A percentile compares a stretch with the other conserved stretches of the same genome.
phyloP scores from a whole-genome alignment of 2,797 vertebrate species.

The Bryconaethiops microstoma region DNA sequence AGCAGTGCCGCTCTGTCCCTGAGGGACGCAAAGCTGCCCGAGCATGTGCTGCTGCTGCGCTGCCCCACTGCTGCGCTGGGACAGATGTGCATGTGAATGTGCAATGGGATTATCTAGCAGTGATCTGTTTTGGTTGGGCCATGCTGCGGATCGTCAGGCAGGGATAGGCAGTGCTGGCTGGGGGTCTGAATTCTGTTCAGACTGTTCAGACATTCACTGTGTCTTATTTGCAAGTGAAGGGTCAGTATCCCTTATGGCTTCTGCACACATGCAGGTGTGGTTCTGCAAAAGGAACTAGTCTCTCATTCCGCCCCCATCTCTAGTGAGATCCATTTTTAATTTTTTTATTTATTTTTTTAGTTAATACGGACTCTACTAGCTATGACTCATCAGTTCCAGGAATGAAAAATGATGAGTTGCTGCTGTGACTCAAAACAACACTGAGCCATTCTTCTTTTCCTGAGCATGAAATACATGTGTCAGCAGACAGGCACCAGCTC shows the following conservation, averaged over 20 bases:
- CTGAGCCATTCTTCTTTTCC: slow-evolving; percentile 16
- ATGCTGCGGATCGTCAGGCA: background rate
- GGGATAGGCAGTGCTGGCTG: background rate
- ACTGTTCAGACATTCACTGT: background rate
- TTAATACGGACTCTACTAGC: background rate
- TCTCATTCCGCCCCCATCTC: background rate
- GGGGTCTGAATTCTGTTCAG: background rate
- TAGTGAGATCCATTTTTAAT: background rate
- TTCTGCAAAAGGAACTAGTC: slow-evolving; percentile 2
- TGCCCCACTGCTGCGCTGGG: background rate
- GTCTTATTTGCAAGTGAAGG: slow-evolving; percentile 1
- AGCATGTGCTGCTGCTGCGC: background rate
- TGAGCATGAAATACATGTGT: slow-evolving; percentile 9
- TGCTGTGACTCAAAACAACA: slow-evolving; percentile 26
- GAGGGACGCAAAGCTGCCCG: slow-evolving; percentile 6
- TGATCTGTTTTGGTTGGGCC: slow-evolving; percentile 12
- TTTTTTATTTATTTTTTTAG: background rate
- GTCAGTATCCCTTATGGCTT: slow-evolving; percentile 26
- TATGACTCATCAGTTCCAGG: slow-evolving; percentile 33
- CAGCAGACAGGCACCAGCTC: background rate
- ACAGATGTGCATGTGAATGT: slow-evolving; percentile 21
- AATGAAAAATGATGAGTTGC: slow-evolving; percentile 31
- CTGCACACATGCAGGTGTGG: slow-evolving; percentile 18
- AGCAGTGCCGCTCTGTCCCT: background rate
- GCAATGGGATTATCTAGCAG: slow-evolving; percentile 26